A percentile compares a stretch with the other conserved stretches of the same genome.
Conservation (phyloP, 2,797 vertebrate species). For the Cossypha dichroa region DNA sequence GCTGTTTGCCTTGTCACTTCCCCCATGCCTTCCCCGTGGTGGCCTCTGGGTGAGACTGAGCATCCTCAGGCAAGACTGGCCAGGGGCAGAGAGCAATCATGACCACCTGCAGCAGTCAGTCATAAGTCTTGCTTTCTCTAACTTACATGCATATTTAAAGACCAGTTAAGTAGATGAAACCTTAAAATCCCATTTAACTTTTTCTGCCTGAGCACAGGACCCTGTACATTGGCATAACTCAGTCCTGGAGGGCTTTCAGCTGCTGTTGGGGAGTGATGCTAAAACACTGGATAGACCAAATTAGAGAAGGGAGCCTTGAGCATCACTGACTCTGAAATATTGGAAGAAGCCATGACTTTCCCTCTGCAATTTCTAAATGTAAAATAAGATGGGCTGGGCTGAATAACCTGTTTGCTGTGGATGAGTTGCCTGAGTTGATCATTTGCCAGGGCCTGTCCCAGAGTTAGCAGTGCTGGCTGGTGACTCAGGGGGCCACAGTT, state of each 20-base stretch:
- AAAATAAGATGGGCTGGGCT: not conserved
- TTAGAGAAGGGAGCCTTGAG: not conserved
- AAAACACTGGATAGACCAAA: not conserved
- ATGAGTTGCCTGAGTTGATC: accelerated
- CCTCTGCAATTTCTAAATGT: not conserved
- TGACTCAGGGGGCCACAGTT: not conserved
- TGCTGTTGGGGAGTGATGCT: not conserved
- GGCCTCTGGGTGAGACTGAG: not conserved
- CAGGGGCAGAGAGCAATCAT: not conserved
- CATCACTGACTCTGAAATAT: not conserved
- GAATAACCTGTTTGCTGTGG: not conserved
- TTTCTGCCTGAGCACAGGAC: not conserved
- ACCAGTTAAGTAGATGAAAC: not conserved
- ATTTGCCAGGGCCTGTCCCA: not conserved
- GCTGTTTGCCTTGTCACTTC: not conserved
- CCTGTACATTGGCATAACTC: accelerated
- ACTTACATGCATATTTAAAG: slow-evolving; percentile 24
- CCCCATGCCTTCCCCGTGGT: not conserved
- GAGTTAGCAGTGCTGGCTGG: not conserved
- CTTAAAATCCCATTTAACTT: not conserved
- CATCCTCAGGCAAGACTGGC: not conserved
- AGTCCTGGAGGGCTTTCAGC: not conserved
- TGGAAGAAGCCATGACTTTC: not conserved
- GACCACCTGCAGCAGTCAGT: not conserved
- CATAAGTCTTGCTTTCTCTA: slow-evolving; percentile 7